Evolutionary conservation across 1,140 invertebrate genomes (phyloP).

Genomic region (Drosophila pallidifrons): DNA sequence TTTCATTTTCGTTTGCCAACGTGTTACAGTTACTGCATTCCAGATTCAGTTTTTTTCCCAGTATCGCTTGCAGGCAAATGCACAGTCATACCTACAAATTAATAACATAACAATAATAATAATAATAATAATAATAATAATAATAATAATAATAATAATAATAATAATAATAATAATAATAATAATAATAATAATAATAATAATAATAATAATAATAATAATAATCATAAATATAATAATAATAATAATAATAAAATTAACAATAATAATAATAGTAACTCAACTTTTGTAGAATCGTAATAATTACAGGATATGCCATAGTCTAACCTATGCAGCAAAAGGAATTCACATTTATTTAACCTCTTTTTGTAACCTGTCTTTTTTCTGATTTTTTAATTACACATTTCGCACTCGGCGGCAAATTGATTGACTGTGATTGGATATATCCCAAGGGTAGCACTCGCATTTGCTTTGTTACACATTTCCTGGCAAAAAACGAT

Average conservation of each 20-base stretch:
- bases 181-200: too few relatives aligned
- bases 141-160: too few relatives aligned
- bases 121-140: too few relatives aligned
- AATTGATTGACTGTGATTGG: slow-evolving; percentile 75
- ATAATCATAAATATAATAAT: too few relatives aligned
- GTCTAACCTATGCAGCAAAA: neutral
- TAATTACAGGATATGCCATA: neutral
- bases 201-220: too few relatives aligned
- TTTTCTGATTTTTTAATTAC: slow-evolving; percentile 64
- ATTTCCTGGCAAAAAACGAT: neutral
- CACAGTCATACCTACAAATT: slow-evolving; percentile 22
- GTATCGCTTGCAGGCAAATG: slow-evolving; percentile 32
- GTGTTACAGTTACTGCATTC: slow-evolving; percentile 2
- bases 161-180: too few relatives aligned
- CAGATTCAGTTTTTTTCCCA: slow-evolving; percentile 27
- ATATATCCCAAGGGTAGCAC: slow-evolving; percentile 43
- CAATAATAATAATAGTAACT: too few relatives aligned
- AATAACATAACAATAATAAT: slow-evolving; percentile 30
- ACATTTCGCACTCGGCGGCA: slow-evolving; percentile 48
- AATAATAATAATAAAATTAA: too few relatives aligned
- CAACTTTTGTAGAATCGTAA: too few relatives aligned
- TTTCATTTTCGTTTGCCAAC: slow-evolving; percentile 34
- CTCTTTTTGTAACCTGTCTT: neutral
- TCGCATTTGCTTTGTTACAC: slow-evolving; percentile 22
- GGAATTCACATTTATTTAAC: neutral